Conservation (phyloP, 1,140 invertebrate genomes). For the Drosophila ercepeae region DNA sequence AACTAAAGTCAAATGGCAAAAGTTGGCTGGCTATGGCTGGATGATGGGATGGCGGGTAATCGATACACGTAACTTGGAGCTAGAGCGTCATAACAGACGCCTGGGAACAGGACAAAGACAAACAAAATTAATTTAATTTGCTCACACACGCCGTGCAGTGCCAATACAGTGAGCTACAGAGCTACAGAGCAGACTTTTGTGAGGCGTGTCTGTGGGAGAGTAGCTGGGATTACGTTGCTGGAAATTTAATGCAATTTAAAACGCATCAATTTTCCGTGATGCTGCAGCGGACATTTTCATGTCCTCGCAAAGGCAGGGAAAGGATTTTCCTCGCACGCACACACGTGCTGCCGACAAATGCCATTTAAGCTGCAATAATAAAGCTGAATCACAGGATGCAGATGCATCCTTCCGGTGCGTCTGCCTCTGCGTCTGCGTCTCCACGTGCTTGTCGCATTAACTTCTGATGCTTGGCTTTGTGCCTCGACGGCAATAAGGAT, state of each 20-base stretch:
- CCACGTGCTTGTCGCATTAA: conserved; percentile 29
- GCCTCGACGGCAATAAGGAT: conserved; percentile 1
- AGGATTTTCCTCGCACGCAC: conserved; percentile 36
- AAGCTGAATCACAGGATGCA: conserved; percentile 39
- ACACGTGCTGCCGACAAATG: conserved; percentile 26
- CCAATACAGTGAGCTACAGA: conserved; percentile 1
- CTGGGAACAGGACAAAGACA: conserved; percentile 48
- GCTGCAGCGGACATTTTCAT: conserved; percentile 34
- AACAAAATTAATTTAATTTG: conserved; percentile 65
- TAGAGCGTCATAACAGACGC: conserved; percentile 36
- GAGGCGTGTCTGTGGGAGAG: conserved; percentile 43
- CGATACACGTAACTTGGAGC: conserved; percentile 27
- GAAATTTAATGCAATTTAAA: conserved; percentile 74
- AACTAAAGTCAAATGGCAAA: conserved; percentile 27
- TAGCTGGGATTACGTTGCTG: conserved; percentile 51
- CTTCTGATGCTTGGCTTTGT: conserved; percentile 37
- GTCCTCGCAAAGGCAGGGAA: conserved; percentile 36
- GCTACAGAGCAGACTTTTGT: background rate
- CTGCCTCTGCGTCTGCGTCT: conserved; percentile 32
- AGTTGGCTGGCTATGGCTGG: conserved; percentile 9
- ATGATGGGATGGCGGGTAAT: conserved; percentile 9
- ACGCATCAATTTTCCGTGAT: conserved; percentile 56
- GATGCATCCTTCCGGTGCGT: conserved; percentile 18
- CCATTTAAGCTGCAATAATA: conserved; percentile 70
- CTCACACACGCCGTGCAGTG: conserved; percentile 28